Evolutionary conservation across 2,888 invertebrate genomes (phyloP).

Genomic region (Osedax frankpressi): DNA sequence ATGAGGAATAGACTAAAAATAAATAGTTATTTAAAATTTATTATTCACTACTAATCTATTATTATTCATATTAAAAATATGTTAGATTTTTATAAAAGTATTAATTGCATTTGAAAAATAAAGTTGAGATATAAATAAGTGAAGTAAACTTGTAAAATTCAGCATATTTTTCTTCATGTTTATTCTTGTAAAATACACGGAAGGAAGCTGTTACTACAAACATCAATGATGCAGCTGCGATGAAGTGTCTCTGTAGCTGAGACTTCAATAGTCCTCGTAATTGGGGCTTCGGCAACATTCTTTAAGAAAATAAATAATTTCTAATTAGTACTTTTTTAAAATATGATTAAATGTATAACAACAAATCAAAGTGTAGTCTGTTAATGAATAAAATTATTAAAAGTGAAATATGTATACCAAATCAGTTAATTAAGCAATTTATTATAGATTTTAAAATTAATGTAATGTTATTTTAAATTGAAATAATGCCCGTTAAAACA

Average conservation of each 20-base stretch:
- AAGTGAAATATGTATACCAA: too few species aligned
- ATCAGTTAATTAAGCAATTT: too few species aligned
- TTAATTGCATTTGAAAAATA: neutral
- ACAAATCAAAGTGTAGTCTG: too few species aligned
- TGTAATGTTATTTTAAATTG: too few species aligned
- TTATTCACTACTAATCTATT: neutral
- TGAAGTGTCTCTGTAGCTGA: constrained; percentile 7
- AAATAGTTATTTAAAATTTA: neutral
- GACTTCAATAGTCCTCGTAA: constrained; percentile 13
- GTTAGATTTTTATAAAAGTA: too few species aligned
- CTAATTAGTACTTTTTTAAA: too few species aligned
- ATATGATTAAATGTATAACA: too few species aligned
- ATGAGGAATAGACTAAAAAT: too few species aligned
- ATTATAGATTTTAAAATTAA: too few species aligned
- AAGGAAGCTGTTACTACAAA: neutral
- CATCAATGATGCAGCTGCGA: neutral
- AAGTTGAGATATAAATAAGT: neutral
- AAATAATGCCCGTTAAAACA: too few species aligned
- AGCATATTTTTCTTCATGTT: constrained; percentile 1
- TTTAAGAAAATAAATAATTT: too few species aligned
- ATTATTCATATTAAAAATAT: neutral
- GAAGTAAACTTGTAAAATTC: constrained; percentile 14
- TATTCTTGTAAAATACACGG: neutral
- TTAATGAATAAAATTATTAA: too few species aligned
- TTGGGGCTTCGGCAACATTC: constrained; percentile 13